Conservation (phyloP, 2,797 vertebrate genomes). For the Sebastes matsubarae region DNA sequence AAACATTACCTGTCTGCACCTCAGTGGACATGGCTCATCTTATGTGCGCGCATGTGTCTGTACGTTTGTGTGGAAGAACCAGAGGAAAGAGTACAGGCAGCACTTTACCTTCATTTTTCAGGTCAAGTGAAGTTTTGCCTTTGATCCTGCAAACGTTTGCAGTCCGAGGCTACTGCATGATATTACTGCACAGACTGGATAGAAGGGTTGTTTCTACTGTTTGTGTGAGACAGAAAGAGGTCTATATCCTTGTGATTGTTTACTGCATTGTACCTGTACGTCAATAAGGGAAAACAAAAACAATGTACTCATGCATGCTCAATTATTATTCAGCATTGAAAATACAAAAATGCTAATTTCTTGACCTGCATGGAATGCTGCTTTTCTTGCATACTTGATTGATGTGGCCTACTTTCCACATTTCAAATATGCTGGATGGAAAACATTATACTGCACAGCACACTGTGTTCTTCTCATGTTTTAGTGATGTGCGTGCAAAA, state of each 20-base stretch:
- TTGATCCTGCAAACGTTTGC: conserved; percentile 15
- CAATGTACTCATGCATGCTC: not conserved
- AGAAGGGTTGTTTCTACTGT: not conserved
- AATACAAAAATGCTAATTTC: not conserved
- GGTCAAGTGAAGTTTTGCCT: conserved; percentile 29
- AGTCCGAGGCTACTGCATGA: not conserved
- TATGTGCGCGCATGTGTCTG: not conserved
- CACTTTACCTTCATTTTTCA: conserved; percentile 25
- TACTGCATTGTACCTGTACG: not conserved
- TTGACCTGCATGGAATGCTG: not conserved
- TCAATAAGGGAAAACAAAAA: not conserved
- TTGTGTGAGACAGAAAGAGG: not conserved
- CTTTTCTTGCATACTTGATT: conserved; percentile 6
- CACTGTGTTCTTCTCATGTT: not conserved
- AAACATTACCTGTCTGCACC: conserved; percentile 43
- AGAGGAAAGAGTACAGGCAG: not conserved
- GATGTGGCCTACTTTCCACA: not conserved
- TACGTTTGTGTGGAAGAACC: conserved; percentile 1
- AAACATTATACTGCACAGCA: not conserved
- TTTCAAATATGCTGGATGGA: not conserved
- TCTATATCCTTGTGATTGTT: not conserved
- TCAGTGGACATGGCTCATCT: conserved; percentile 9
- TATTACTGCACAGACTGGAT: conserved; percentile 6
- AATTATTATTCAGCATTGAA: not conserved
- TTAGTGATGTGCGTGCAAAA: not conserved